Evolutionary conservation across 2,888 invertebrate species (phyloP).

Genomic region (Drosophila atripex): DNA sequence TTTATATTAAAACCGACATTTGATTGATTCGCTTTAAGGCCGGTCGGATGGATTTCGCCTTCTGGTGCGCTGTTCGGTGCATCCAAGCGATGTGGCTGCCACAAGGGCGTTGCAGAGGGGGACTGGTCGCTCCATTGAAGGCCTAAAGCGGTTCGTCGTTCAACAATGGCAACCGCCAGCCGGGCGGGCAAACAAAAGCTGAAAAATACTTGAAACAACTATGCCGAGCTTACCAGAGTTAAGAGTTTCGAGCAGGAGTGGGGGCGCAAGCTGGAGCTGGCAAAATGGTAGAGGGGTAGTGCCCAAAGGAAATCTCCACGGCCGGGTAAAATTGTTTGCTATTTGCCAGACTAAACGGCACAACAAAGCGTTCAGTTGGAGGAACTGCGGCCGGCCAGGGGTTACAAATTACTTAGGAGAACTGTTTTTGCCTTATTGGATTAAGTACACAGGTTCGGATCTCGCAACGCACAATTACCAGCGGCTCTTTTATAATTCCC

Average conservation of each 20-base stretch:
- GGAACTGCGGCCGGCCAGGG: constrained; percentile 40
- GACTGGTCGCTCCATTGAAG: not conserved
- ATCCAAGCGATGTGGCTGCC: constrained; percentile 38
- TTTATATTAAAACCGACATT: constrained; percentile 68
- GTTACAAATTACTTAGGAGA: constrained; percentile 75
- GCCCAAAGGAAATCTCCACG: constrained; percentile 2
- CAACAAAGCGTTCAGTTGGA: constrained; percentile 58
- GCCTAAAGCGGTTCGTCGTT: constrained; percentile 14
- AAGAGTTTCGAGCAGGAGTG: constrained; percentile 12
- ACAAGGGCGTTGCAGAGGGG: not conserved
- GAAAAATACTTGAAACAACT: constrained; percentile 76
- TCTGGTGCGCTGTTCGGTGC: constrained; percentile 13
- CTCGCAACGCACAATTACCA: constrained; percentile 75
- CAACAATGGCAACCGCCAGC: constrained; percentile 42
- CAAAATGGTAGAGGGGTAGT: constrained; percentile 1
- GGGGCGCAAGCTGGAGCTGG: not conserved
- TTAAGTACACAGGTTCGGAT: constrained; percentile 64
- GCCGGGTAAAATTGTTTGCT: constrained; percentile 67
- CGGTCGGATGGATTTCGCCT: constrained; percentile 4
- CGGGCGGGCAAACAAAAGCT: constrained; percentile 65
- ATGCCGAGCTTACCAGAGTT: constrained; percentile 51
- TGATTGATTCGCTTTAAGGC: constrained; percentile 74
- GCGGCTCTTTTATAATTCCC: constrained; percentile 78
- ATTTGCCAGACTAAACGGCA: constrained; percentile 71
- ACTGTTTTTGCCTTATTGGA: constrained; percentile 79